These are phyloP conservation scores for Pyrgus malvae DNA, from an alignment of 2,888 invertebrate species.

Conservation along the genomic window DNA sequence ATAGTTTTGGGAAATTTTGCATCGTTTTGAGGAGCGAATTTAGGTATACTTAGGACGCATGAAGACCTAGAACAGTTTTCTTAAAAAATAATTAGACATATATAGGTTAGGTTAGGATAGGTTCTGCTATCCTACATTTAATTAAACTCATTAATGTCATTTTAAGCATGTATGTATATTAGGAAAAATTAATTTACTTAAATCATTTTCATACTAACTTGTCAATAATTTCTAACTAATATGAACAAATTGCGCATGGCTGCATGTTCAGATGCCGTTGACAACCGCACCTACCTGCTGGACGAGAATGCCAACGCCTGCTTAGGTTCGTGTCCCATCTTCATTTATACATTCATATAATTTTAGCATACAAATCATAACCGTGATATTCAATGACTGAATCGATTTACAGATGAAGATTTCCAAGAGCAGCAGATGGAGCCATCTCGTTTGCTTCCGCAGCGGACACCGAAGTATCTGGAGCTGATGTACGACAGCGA, in stretches of 20 bases:
- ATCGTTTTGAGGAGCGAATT: too few species aligned
- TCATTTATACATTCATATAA: conserved; percentile 21
- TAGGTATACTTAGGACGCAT: too few species aligned
- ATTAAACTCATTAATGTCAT: too few species aligned
- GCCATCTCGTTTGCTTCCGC: conserved; percentile 63
- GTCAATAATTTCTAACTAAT: conserved; percentile 39
- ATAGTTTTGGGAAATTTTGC: too few species aligned
- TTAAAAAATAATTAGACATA: too few species aligned
- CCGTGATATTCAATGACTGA: neutral
- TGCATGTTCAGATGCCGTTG: conserved; percentile 85
- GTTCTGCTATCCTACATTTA: too few species aligned
- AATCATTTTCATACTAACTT: conserved; percentile 42
- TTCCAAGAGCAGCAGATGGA: conserved; percentile 68
- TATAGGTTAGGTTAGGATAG: too few species aligned
- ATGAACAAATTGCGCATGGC: conserved; percentile 48
- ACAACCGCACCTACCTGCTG: conserved; percentile 90
- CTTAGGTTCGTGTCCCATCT: conserved; percentile 72
- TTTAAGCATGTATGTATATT: conserved; percentile 10
- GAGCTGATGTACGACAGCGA: conserved; percentile 84
- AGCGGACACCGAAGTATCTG: conserved; percentile 83
- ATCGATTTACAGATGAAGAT: conserved; percentile 59
- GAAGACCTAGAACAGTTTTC: too few species aligned
- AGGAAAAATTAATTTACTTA: neutral
- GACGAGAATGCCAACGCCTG: conserved; percentile 86
- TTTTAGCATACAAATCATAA: neutral